Conservation (phyloP, 2,797 vertebrate genomes). For the Peromyscus eremicus region DNA sequence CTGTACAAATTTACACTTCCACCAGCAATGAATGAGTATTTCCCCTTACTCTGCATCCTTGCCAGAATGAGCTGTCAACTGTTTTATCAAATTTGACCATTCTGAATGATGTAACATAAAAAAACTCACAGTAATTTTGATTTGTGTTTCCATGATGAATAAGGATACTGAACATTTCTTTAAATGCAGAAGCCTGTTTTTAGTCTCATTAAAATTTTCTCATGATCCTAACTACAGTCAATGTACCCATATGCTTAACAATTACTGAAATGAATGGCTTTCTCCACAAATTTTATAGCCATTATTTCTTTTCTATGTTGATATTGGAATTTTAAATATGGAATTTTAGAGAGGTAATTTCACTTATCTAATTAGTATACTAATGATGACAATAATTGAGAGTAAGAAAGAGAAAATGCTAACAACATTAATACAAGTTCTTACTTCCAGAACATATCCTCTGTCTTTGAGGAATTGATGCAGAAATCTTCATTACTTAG, state of each 20-base stretch:
- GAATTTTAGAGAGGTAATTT: conserved; percentile 14
- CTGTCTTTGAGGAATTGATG: background rate
- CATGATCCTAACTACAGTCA: conserved; percentile 11
- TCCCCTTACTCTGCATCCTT: background rate
- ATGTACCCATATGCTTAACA: conserved; percentile 61
- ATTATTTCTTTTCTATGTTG: conserved; percentile 39
- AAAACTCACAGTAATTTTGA: background rate
- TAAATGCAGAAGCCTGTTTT: background rate
- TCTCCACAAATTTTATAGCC: conserved; percentile 55
- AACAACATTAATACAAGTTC: background rate
- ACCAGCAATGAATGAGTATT: background rate
- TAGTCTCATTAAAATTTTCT: conserved; percentile 52
- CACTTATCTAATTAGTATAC: conserved; percentile 32
- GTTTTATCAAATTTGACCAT: background rate
- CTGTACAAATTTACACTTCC: background rate
- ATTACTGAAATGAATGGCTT: conserved; percentile 48
- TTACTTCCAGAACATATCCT: background rate
- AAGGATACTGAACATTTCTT: background rate
- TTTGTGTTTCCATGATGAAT: background rate
- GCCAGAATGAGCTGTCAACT: background rate
- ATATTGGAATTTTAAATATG: conserved; percentile 18
- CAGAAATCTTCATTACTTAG: background rate
- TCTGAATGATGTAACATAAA: background rate
- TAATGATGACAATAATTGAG: background rate
- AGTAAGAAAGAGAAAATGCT: background rate